phyloP scores from a whole-genome alignment of 2,888 invertebrate species.

The Thecophora atra region DNA sequence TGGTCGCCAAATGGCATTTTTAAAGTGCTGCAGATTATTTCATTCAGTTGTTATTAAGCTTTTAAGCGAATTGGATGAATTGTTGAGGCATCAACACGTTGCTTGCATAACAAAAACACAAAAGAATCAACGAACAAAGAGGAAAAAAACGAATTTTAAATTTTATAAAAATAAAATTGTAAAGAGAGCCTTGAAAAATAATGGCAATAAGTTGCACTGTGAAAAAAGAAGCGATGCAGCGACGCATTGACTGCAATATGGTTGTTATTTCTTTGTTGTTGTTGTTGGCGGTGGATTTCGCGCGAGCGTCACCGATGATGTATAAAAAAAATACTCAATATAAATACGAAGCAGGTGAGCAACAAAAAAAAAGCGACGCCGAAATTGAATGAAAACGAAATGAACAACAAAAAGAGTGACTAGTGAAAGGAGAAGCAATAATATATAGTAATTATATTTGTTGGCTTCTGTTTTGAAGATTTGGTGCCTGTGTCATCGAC shows the following conservation, averaged over 20 bases:
- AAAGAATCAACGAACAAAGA: constrained; percentile 26
- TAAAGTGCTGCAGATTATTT: not conserved
- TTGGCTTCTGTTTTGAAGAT: constrained; percentile 64
- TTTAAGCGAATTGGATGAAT: constrained; percentile 46
- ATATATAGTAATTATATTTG: not conserved
- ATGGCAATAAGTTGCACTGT: constrained; percentile 13
- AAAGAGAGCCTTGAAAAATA: constrained; percentile 7
- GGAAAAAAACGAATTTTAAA: constrained; percentile 27
- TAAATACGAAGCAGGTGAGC: constrained; percentile 68
- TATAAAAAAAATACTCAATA: constrained; percentile 68
- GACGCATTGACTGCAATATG: not conserved
- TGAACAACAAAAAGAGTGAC: not conserved
- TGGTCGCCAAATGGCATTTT: not conserved
- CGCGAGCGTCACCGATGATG: constrained; percentile 62
- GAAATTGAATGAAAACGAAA: constrained; percentile 29
- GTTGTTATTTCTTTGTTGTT: constrained; percentile 35
- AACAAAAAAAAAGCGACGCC: constrained; percentile 20
- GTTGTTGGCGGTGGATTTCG: constrained; percentile 45
- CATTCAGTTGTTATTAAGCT: constrained; percentile 45
- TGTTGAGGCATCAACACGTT: constrained; percentile 5
- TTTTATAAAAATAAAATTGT: not conserved
- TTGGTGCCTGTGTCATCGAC: constrained; percentile 75
- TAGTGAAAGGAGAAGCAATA: not conserved
- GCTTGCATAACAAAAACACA: constrained; percentile 3
- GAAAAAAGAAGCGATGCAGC: constrained; percentile 14